These are phyloP conservation scores for Drosophila nigrodunni DNA, from an alignment of 1,140 invertebrate species.

Conservation along the genomic window DNA sequence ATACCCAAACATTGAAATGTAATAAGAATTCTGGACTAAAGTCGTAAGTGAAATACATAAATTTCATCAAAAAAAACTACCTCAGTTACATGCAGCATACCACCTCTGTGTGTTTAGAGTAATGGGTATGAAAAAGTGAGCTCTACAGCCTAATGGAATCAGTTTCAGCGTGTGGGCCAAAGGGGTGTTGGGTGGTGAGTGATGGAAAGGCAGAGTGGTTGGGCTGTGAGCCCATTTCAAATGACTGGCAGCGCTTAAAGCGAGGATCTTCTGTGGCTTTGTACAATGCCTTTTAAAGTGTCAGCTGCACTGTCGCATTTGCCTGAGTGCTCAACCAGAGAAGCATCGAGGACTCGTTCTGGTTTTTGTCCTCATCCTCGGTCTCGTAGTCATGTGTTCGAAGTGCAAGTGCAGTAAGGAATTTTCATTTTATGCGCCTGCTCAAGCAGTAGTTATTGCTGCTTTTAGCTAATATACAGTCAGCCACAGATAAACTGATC, in stretches of 20 bases:
- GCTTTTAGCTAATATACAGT: constrained; percentile 47
- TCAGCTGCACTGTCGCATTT: constrained; percentile 57
- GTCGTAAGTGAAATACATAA: no score
- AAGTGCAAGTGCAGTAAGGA: constrained; percentile 19
- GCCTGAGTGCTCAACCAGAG: constrained; percentile 40
- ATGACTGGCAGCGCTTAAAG: constrained; percentile 75
- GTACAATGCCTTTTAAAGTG: constrained; percentile 70
- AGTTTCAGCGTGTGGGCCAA: not conserved
- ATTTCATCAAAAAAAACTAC: no score
- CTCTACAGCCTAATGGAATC: constrained; percentile 40
- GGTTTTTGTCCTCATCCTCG: constrained; percentile 1
- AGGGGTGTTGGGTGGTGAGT: not conserved
- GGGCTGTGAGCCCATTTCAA: constrained; percentile 33
- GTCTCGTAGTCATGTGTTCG: not conserved
- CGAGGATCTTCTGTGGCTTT: constrained; percentile 59
- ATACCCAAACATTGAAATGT: no score
- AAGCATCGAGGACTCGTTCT: constrained; percentile 7
- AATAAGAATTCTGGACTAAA: no score
- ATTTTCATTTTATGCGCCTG: constrained; percentile 44
- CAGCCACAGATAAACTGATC: not conserved
- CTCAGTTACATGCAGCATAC: not conserved
- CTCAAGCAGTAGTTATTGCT: constrained; percentile 26
- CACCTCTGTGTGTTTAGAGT: not conserved
- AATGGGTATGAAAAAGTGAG: constrained; percentile 20
- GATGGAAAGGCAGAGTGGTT: not conserved